Evolutionary conservation across 2,888 invertebrate genomes (phyloP), one percentile per base, ranked within the genome.

Genomic region (Phalangium opilio): DNA sequence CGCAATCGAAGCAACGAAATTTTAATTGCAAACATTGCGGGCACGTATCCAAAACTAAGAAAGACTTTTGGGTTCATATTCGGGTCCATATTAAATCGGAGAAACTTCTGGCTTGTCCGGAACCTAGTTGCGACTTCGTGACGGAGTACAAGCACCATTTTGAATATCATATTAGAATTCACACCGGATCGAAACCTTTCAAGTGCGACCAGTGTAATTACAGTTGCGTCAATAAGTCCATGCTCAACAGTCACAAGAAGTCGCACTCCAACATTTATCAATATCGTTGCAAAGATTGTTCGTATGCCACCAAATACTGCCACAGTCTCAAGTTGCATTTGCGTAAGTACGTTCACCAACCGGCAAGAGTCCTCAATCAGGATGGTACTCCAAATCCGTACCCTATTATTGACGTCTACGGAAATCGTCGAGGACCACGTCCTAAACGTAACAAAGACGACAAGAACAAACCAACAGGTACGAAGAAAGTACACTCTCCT

Each of bases 111-210:
- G 78, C 78, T 51, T 98, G 98, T 62, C 80, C 83, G 3, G 79
- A 83, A 60, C n/a, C n/a, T n/a, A 27, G 27, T 4, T 98, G 98
- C 63, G 85, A 87, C 0, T 99, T 99, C 62, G 91, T 95, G 3
- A 99, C 98, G 0, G 95, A 96, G 64, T 89, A 90, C 71, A 98
- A 98, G 62, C 98, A 99, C 64, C 98, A 99, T 59, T 70, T 96
- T 50, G 95, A 96, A 64, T 99, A 96, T 62, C 98, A 95, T 65
- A 75, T 93, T 64, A 75, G 89, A 39, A 95, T 95, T 64, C 98
- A 98, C 67, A 76, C 81, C 59, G 90, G 91, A 35, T 81, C 83
- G 1, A 99, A 99, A 64, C 96, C 96, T 1, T 95, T 85, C 72
- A 83, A 84, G 64, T 96, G 95, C 67, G 75, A 75, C 53, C 79